Evolutionary conservation across 2,113 vertebrate species (phyloP).

Genomic region (Corydoras sp.): DNA sequence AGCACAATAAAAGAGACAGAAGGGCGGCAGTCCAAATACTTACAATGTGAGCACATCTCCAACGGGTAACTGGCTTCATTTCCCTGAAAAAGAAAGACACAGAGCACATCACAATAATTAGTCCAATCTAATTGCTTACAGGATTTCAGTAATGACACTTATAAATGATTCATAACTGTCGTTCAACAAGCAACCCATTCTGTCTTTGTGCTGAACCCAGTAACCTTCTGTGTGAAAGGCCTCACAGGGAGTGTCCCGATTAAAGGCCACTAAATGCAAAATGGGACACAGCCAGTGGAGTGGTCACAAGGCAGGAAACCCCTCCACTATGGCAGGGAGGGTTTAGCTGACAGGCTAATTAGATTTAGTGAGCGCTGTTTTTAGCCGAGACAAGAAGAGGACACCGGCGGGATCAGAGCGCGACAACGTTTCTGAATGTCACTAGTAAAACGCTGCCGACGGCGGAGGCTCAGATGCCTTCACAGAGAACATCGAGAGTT

Average conservation of each 20-base stretch:
- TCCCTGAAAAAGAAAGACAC: constrained; percentile 68
- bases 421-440: background rate
- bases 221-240: background rate
- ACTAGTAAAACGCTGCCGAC: background rate
- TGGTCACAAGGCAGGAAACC: constrained; percentile 2
- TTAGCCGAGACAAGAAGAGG: background rate
- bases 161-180: background rate
- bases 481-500: too few species aligned
- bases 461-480: background rate
- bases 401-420: background rate
- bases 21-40: constrained; percentile 57
- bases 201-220: background rate
- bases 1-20: too few species aligned
- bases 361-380: constrained; percentile 8
- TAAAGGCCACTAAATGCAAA: background rate
- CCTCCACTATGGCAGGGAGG: background rate
- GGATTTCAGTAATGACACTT: background rate
- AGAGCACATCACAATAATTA: constrained; percentile 10
- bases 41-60: constrained; percentile 98
- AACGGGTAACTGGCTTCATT: constrained; percentile 95
- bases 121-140: background rate
- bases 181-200: background rate
- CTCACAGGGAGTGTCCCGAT: background rate
- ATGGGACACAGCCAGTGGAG: constrained; percentile 1
- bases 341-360: constrained; percentile 23